A percentile compares a stretch with the other conserved stretches of the same genome.
Conservation (phyloP, 2,888 invertebrate species). For the Pimpla rufipes region DNA sequence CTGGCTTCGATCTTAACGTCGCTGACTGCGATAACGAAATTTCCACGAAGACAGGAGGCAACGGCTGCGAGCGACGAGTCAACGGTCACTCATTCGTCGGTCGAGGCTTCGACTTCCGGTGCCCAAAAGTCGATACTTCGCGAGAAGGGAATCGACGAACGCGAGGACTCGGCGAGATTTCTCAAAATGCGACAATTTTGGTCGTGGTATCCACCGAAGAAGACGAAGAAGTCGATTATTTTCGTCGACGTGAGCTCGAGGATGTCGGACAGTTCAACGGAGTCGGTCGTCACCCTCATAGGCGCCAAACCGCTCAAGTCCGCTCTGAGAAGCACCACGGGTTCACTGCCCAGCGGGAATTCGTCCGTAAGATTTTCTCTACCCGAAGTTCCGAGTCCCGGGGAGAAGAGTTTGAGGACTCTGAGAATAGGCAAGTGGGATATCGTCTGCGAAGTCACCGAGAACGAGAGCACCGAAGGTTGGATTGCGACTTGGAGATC, state of each 20-base stretch:
- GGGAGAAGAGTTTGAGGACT: background rate
- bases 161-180: slow-evolving; percentile 14
- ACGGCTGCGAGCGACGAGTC: background rate
- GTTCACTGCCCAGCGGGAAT: slow-evolving; percentile 60
- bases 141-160: slow-evolving; percentile 17
- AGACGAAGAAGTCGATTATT: slow-evolving; percentile 61
- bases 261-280: slow-evolving; percentile 43
- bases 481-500: slow-evolving; percentile 27
- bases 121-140: slow-evolving; percentile 58
- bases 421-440: slow-evolving; percentile 55
- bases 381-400: slow-evolving; percentile 34
- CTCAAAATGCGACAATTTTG: slow-evolving; percentile 48
- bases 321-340: slow-evolving; percentile 49
- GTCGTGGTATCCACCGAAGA: slow-evolving; percentile 27
- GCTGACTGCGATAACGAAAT: slow-evolving; percentile 18
- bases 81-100: background rate
- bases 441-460: slow-evolving; percentile 48
- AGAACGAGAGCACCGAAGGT: slow-evolving; percentile 31
- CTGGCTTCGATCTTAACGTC: slow-evolving; percentile 25
- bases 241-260: slow-evolving; percentile 44
- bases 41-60: slow-evolving; percentile 18
- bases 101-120: slow-evolving; percentile 58
- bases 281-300: slow-evolving; percentile 63
- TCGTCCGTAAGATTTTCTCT: slow-evolving; percentile 67
- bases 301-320: slow-evolving; percentile 62